These are phyloP conservation scores for Drosophila truncata DNA, from an alignment of 1,140 invertebrate genomes.

Conservation along the genomic window DNA sequence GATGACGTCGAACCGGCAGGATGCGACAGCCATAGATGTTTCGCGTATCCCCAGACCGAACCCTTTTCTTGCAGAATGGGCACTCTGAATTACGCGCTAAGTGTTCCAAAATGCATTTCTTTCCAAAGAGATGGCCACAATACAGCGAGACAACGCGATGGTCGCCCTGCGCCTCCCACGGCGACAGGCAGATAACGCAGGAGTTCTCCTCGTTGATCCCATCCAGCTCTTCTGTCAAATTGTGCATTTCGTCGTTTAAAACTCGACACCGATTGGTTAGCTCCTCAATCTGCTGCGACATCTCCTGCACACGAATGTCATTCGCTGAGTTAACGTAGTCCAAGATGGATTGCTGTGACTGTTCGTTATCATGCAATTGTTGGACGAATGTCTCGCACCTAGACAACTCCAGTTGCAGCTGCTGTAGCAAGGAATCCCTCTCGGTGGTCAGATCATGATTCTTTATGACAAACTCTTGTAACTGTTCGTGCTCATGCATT, in stretches of 20 bases:
- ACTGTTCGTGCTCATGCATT: no score
- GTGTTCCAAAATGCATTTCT: neutral
- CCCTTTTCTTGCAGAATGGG: neutral
- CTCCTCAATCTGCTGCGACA: neutral
- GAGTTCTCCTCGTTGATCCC: neutral
- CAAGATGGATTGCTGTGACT: neutral
- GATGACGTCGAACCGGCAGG: neutral
- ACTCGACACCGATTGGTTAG: neutral
- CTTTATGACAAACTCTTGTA: no score
- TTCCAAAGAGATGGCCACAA: constrained; percentile 31
- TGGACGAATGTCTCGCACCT: neutral
- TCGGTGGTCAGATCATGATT: neutral
- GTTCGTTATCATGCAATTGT: neutral
- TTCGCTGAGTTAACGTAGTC: neutral
- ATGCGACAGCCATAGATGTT: neutral
- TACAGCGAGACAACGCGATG: constrained; percentile 16
- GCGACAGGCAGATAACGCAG: constrained; percentile 9
- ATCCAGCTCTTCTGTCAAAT: neutral
- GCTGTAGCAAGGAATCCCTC: neutral
- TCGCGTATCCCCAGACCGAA: accelerated
- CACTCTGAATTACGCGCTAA: neutral
- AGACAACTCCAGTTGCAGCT: neutral
- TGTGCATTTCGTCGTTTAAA: neutral
- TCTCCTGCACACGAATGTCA: no score
- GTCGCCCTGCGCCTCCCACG: neutral